Conservation (phyloP, 2,113 vertebrate genomes). For the Hystrix cristata region DNA sequence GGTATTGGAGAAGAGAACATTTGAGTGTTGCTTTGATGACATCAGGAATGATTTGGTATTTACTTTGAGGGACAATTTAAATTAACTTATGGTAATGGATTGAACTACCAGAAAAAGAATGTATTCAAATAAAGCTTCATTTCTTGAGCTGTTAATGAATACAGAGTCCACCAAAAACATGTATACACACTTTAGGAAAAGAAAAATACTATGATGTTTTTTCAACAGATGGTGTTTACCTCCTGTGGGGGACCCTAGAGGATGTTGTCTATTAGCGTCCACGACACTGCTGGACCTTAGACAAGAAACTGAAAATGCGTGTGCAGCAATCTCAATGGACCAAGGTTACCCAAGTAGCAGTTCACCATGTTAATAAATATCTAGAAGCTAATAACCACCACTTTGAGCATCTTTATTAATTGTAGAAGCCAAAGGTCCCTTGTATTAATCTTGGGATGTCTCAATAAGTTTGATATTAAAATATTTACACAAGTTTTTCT, state of each 20-base stretch:
- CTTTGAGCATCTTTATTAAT: not conserved
- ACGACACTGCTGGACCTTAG: not conserved
- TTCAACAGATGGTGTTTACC: not conserved
- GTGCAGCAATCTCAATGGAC: not conserved
- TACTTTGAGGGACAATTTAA: not conserved
- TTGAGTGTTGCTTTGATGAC: not conserved
- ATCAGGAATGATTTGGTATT: not conserved
- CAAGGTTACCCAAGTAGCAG: not conserved
- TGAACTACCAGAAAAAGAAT: not conserved
- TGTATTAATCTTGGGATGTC: not conserved
- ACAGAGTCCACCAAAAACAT: not conserved
- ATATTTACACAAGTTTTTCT: not conserved
- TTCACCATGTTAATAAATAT: not conserved
- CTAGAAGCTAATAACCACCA: not conserved
- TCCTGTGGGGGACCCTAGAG: not conserved
- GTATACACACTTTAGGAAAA: not conserved
- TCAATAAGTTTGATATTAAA: not conserved
- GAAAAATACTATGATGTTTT: not conserved
- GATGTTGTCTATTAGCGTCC: not conserved
- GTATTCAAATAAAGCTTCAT: not conserved
- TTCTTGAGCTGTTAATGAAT: not conserved
- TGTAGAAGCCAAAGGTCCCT: not conserved
- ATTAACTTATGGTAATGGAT: not conserved
- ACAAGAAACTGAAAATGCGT: not conserved
- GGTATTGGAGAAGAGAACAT: accelerated